Conservation (phyloP, 2,113 vertebrate species). For the Rhabdornis inornatus region DNA sequence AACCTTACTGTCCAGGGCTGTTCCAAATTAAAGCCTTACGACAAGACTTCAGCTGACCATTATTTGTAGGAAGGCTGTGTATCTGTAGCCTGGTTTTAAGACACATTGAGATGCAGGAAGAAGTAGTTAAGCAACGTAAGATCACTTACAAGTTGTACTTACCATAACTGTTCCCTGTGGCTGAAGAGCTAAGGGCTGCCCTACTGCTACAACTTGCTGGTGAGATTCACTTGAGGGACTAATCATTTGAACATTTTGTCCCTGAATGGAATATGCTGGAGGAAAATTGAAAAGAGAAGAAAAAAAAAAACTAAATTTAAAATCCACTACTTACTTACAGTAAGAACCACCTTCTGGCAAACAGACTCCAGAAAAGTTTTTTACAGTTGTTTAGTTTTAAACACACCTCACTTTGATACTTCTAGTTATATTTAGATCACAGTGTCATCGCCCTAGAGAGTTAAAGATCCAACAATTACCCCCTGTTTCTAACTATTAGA, state of each 20-base stretch:
- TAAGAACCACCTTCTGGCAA: neutral
- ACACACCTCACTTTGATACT: neutral
- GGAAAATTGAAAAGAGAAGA: conserved; percentile 26
- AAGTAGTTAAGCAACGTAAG: neutral
- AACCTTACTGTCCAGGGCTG: neutral
- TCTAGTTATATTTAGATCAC: neutral
- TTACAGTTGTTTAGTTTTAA: neutral
- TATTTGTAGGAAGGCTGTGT: neutral
- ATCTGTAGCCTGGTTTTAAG: neutral
- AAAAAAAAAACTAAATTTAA: neutral
- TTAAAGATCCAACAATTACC: neutral
- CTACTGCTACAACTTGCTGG: conserved; percentile 98
- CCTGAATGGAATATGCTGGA: conserved; percentile 95
- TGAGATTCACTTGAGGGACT: conserved; percentile 98
- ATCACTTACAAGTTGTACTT: conserved; percentile 43
- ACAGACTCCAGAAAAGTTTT: neutral
- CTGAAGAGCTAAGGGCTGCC: conserved; percentile 91
- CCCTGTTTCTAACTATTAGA: neutral
- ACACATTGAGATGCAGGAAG: neutral
- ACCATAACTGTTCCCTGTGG: conserved; percentile 98
- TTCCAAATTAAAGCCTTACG: neutral
- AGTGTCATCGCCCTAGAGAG: neutral
- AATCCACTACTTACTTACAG: neutral
- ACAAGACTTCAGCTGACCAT: neutral
- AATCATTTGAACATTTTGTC: conserved; percentile 95